Conservation (phyloP, 2,888 invertebrate species). For the Parnassius mnemosyne region DNA sequence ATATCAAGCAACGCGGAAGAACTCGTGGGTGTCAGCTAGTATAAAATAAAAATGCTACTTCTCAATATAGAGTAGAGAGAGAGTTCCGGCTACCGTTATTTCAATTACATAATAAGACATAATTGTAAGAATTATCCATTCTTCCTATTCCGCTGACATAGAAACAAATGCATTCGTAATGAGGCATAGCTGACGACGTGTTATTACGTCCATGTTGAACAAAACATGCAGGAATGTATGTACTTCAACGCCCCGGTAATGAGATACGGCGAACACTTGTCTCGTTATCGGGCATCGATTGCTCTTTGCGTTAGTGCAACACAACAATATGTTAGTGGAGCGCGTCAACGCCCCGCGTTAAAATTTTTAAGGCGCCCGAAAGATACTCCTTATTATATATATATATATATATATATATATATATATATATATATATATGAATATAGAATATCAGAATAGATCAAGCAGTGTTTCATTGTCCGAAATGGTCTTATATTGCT, state of each 20-base stretch:
- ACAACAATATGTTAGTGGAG: conserved; percentile 24
- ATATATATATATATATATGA: no score
- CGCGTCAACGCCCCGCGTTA: conserved; percentile 21
- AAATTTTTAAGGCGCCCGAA: conserved; percentile 11
- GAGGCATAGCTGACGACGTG: conserved; percentile 23
- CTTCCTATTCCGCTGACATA: conserved; percentile 9
- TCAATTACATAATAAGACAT: conserved; percentile 20
- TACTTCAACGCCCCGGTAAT: conserved; percentile 59
- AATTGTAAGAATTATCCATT: conserved; percentile 12
- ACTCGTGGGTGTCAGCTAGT: no score
- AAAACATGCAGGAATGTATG: conserved; percentile 47
- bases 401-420: no score
- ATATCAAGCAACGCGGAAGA: no score
- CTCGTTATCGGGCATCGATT: conserved; percentile 52
- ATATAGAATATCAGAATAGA: no score
- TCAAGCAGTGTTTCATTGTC: no score
- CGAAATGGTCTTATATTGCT: no score
- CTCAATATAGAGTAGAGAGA: conserved; percentile 8
- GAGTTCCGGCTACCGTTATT: conserved; percentile 22
- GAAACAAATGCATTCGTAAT: conserved; percentile 23
- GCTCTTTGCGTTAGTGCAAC: conserved; percentile 32
- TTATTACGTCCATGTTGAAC: conserved; percentile 32
- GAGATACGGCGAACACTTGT: conserved; percentile 55
- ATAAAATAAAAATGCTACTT: conserved; percentile 12
- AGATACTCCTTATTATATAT: background rate